phyloP scores from a whole-genome alignment of 2,797 vertebrate species.

The Apogon talboti region DNA sequence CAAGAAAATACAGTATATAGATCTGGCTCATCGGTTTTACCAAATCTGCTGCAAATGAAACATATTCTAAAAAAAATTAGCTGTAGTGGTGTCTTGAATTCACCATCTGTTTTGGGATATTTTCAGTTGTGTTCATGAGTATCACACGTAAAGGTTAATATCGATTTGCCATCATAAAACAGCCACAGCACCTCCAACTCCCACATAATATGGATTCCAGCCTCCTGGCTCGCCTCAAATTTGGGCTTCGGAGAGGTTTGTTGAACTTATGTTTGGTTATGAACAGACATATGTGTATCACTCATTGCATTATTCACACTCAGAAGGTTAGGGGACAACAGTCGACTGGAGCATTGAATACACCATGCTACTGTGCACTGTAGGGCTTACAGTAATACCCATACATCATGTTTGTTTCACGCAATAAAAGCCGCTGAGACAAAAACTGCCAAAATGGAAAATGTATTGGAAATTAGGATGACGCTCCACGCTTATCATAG shows the following conservation, averaged over 20 bases:
- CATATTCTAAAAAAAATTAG: constrained; percentile 13
- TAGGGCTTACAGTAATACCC: neutral
- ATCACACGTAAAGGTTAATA: constrained; percentile 20
- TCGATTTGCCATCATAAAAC: constrained; percentile 36
- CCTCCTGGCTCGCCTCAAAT: constrained; percentile 26
- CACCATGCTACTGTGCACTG: neutral
- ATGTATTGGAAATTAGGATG: neutral
- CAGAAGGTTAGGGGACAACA: neutral
- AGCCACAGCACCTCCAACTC: constrained; percentile 37
- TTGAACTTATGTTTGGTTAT: constrained; percentile 1
- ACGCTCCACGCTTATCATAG: constrained; percentile 11
- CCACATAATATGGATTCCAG: constrained; percentile 52
- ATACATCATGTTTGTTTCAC: neutral
- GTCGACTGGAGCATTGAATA: neutral
- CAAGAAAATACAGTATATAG: constrained; percentile 5
- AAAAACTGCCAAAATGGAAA: neutral
- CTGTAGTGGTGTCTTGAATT: constrained; percentile 1
- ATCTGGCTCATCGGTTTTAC: constrained; percentile 10
- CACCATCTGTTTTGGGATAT: constrained; percentile 16
- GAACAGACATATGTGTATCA: no score
- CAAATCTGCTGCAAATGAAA: constrained; percentile 7
- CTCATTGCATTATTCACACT: no score
- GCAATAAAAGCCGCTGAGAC: neutral
- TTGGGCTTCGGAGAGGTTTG: neutral
- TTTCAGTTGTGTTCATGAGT: constrained; percentile 18